Evolutionary conservation across 2,888 invertebrate species (phyloP), one percentile per base, ranked within the genome.

Genomic region (Lithophane leautieri): DNA sequence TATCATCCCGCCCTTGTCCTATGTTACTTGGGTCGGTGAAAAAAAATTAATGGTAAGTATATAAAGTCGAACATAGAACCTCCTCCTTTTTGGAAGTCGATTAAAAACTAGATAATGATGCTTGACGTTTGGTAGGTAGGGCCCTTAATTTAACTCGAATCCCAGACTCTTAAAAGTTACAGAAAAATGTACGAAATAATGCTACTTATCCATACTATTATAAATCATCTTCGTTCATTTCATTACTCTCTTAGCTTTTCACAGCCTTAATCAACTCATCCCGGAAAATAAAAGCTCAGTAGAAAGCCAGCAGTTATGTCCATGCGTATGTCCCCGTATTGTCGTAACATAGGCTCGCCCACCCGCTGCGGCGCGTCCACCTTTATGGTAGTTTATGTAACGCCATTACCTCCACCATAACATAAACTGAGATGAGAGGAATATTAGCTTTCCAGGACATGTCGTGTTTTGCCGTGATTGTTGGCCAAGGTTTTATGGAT

Each of bases 361-460:
- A 83, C 82, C 73, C 76, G 76, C 54, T 69, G 83, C 74, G 79
- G 54, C n/a, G 63, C 75, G 62, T 56, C 25, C 44, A n/a, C 52
- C 54, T 73, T 85, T 66, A 82, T 76, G 47, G 40, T 68, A 76
- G 72, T 81, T 86, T 85, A 85, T 80, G 82, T 78, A 77, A 82
- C 60, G 56, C 69, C 42, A 70, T 83, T 86, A 85, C 78, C 71
- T 78, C 7, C 63, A 65, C 42, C 61, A 68, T 78, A 82, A 81
- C 76, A 84, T 82, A 74, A 81, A 84, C 66, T 47, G 42, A 70
- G 78, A 74, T 67, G 70, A 40, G 63, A 63, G 44, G 65, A 66
- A 73, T 82, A 79, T 84, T 74, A 82, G 72, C 73, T 79, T 70
- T 71, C 70, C 74, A 58, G 69, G 52, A 79, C 52, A 25, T 34